Evolutionary conservation across 2,113 vertebrate genomes (phyloP).

Genomic region (Menidia beryllina): DNA sequence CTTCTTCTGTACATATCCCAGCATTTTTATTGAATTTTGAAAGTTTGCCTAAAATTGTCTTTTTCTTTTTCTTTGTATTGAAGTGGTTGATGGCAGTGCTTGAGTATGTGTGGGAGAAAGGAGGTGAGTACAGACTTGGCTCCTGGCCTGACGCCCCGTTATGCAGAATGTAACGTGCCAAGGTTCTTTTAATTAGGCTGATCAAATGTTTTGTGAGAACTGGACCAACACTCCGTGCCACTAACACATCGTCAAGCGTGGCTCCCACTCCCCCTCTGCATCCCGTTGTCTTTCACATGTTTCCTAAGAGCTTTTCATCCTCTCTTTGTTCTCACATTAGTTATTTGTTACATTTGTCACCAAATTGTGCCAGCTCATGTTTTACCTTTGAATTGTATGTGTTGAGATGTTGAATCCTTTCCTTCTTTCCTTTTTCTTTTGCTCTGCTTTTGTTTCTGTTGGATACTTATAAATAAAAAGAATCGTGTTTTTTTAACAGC

Average conservation of each 20-base stretch:
- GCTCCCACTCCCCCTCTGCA: slow-evolving; percentile 60
- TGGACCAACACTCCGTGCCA: slow-evolving; percentile 66
- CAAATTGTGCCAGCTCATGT: slow-evolving; percentile 22
- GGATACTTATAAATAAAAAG: slow-evolving; percentile 15
- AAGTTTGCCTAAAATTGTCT: slow-evolving; percentile 59
- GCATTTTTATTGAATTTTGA: slow-evolving; percentile 55
- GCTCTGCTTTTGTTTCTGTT: slow-evolving; percentile 25
- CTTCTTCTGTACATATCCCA: slow-evolving; percentile 48
- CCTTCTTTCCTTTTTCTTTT: slow-evolving; percentile 18
- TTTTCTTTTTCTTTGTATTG: slow-evolving; percentile 48
- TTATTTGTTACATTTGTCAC: slow-evolving; percentile 45
- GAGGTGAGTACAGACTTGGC: slow-evolving; percentile 72
- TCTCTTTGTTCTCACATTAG: slow-evolving; percentile 57
- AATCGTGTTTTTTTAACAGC: not conserved
- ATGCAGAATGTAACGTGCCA: slow-evolving; percentile 70
- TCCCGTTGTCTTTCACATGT: slow-evolving; percentile 60
- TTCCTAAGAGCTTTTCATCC: slow-evolving; percentile 54
- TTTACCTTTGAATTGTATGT: slow-evolving; percentile 34
- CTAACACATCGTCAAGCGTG: slow-evolving; percentile 69
- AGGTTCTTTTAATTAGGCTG: slow-evolving; percentile 80
- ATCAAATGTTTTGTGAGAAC: slow-evolving; percentile 81
- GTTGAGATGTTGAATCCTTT: slow-evolving; percentile 12
- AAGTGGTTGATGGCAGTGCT: slow-evolving; percentile 52
- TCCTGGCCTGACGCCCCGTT: slow-evolving; percentile 62
- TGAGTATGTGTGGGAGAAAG: slow-evolving; percentile 69